Conservation (phyloP, 2,797 vertebrate species). For the Kryptopterus vitreolus region DNA sequence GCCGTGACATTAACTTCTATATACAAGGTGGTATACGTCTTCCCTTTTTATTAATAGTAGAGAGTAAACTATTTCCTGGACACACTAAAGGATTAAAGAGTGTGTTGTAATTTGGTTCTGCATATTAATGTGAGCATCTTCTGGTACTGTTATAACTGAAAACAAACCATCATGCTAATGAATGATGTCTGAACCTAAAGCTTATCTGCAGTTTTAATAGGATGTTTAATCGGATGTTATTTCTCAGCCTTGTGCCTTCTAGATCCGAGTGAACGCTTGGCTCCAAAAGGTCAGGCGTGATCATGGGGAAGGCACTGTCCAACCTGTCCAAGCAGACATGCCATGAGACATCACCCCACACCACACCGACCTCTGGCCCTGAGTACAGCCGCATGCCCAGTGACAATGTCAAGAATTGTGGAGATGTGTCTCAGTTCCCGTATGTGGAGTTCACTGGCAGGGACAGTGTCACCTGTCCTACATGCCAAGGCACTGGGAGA, state of each 20-base stretch:
- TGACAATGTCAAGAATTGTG: constrained; percentile 73
- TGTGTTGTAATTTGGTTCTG: too few species aligned
- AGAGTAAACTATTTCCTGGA: background rate
- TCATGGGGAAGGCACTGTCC: constrained; percentile 92
- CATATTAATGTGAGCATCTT: background rate
- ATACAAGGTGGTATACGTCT: background rate
- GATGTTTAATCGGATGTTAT: too few species aligned
- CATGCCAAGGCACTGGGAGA: constrained; percentile 94
- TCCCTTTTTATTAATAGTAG: background rate
- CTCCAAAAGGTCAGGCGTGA: constrained; percentile 52
- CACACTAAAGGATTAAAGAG: background rate
- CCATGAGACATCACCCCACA: constrained; percentile 78
- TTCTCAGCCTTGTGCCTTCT: background rate
- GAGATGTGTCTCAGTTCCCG: constrained; percentile 93
- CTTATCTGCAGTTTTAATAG: background rate
- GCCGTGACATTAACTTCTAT: background rate
- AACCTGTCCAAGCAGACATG: constrained; percentile 75
- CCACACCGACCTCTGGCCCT: constrained; percentile 66
- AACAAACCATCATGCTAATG: too few species aligned
- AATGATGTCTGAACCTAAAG: too few species aligned
- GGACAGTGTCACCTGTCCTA: constrained; percentile 95
- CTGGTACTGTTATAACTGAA: too few species aligned
- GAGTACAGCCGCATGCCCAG: constrained; percentile 71
- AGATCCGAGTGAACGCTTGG: constrained; percentile 6
- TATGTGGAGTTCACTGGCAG: constrained; percentile 94